phyloP scores from a whole-genome alignment of 2,797 vertebrate genomes.

The Danio albolineatus region DNA sequence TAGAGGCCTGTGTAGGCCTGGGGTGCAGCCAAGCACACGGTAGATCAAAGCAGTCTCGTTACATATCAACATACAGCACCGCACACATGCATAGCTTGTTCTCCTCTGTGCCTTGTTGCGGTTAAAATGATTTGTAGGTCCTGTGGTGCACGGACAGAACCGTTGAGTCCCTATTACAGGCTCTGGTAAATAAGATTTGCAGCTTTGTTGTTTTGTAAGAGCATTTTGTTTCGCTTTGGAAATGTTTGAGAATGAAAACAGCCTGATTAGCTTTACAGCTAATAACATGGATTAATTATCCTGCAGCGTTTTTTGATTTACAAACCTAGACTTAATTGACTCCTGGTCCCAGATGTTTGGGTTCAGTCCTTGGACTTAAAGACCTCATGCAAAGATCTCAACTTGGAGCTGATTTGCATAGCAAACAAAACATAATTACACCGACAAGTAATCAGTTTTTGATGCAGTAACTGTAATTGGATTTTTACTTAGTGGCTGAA shows the following conservation, averaged over 20 bases:
- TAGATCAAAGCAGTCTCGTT: conserved; percentile 32
- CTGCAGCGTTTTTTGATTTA: neutral
- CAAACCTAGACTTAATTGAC: conserved; percentile 38
- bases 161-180: conserved; percentile 3
- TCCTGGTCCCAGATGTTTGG: conserved; percentile 18
- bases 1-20: conserved; percentile 33
- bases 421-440: conserved; percentile 75
- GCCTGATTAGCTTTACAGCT: conserved; percentile 20
- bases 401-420: conserved; percentile 70
- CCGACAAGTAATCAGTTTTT: conserved; percentile 77
- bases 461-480: conserved; percentile 78
- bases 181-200: conserved; percentile 19
- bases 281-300: conserved; percentile 20
- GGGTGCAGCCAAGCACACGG: conserved; percentile 43
- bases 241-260: conserved; percentile 6
- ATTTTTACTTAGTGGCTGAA: conserved; percentile 68
- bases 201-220: neutral
- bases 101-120: conserved; percentile 35
- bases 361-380: conserved; percentile 61
- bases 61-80: conserved; percentile 25
- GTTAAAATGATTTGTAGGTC: conserved; percentile 14
- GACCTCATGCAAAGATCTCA: conserved; percentile 66
- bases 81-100: conserved; percentile 8
- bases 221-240: neutral
- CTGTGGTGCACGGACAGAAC: neutral